phyloP scores from a whole-genome alignment of 2,797 vertebrate genomes.

The Nannoperca obscura region DNA sequence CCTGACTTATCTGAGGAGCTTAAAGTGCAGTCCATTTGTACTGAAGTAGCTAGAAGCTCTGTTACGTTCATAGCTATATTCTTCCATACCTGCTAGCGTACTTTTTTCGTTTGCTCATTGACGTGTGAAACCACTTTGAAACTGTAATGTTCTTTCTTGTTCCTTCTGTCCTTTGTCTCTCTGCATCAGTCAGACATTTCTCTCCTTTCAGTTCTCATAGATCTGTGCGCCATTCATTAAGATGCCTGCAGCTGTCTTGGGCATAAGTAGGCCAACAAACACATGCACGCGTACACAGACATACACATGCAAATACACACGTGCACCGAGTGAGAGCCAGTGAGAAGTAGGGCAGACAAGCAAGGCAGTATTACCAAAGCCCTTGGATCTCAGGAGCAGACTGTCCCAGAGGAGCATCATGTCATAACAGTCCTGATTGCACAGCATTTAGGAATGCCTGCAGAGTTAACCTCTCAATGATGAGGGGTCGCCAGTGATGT shows the following conservation, averaged over 20 bases:
- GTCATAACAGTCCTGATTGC: conserved; percentile 82
- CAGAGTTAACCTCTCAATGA: conserved; percentile 74
- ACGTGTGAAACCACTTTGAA: conserved; percentile 5
- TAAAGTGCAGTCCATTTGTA: conserved; percentile 1
- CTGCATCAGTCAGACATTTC: conserved; percentile 27
- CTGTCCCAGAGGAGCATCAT: conserved; percentile 79
- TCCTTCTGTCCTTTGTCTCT: conserved; percentile 19
- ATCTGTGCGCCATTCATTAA: conserved; percentile 56
- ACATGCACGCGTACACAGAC: conserved; percentile 22
- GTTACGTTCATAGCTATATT: neutral
- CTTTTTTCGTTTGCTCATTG: conserved; percentile 4
- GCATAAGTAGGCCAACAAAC: conserved; percentile 73
- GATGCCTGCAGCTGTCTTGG: conserved; percentile 67
- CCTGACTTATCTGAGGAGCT: conserved; percentile 15
- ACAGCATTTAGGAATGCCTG: conserved; percentile 78
- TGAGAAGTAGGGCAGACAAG: conserved; percentile 79
- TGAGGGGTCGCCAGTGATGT: conserved; percentile 78
- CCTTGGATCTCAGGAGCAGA: conserved; percentile 73
- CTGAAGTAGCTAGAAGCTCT: neutral
- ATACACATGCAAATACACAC: conserved; percentile 48
- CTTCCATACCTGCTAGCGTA: conserved; percentile 3
- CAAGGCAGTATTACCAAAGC: conserved; percentile 69
- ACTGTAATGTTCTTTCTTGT: neutral
- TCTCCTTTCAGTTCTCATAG: conserved; percentile 22
- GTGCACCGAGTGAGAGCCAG: conserved; percentile 41